Base-by-base conservation (phyloP, 1,140 invertebrate genomes). In the Schlechtendalia chinensis region DNA sequence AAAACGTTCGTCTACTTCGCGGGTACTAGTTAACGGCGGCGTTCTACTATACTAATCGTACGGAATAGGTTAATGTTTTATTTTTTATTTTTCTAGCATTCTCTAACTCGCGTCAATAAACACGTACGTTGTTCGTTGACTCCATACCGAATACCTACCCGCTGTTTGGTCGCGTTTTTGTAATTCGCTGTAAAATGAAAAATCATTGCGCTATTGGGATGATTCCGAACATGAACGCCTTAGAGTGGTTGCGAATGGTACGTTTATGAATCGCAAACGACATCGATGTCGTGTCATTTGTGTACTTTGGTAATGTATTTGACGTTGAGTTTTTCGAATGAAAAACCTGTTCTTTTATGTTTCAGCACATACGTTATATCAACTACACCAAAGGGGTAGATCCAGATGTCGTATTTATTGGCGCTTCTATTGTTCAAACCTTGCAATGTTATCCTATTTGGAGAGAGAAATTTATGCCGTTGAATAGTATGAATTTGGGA, bases 361-460 rank as follows among this genome's bases (percentile, higher is more conserved):
- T 90, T 81, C 86, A 94, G 93, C 94, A 96, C 86, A 90, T 93
- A 82, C 88, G 92, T 80, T 96, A 95, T 86, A 86, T 95, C 54
- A 88, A 88, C 53, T 93, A 96, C 86, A 91, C 92, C 14, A 90
- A 91, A 85, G 93, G 93, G 83, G 92, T 92, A 86, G 94, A 96
- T 87, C 93, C 93, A 53, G 94, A 96, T 85, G 93, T 97, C n/a
- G 88, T 96, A 79, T 94, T 96, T 84, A 89, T 96, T 63, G 95
- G 95, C 11, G 95, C 96, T 87, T 95, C 93, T 61, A 89, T 95
- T 72, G 88, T 96, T 81, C 90, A 92, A 86, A 90, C 92, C 50
- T 86, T 96, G 83, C 89, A 90, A 84, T 91, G 92, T 83, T 91
- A 91, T 50, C 91, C 93, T 87, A 89, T 94, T 24, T 96, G 94